Conservation (phyloP, 2,113 vertebrate genomes). For the Pangasianodon gigas region DNA sequence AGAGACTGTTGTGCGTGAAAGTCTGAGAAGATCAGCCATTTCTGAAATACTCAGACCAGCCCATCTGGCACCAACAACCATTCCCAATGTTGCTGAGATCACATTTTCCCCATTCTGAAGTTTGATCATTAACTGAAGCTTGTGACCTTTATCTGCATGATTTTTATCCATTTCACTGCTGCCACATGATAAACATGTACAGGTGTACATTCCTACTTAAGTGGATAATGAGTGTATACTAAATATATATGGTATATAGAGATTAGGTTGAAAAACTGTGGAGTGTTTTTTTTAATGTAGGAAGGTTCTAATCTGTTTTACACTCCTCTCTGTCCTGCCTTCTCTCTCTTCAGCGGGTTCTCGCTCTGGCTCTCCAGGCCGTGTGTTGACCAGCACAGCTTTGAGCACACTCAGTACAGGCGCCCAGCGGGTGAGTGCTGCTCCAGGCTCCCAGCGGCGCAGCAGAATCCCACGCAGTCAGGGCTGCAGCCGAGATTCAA, state of each 20-base stretch:
- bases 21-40: background rate
- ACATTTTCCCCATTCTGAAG: background rate
- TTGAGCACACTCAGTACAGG: conserved; percentile 89
- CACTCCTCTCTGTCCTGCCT: conserved; percentile 15
- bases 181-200: background rate
- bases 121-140: background rate
- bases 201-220: background rate
- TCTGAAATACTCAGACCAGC: background rate
- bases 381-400: conserved; percentile 88
- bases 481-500: conserved; percentile 94
- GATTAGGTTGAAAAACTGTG: background rate
- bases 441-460: conserved; percentile 79
- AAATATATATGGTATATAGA: background rate
- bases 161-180: background rate
- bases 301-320: background rate
- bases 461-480: conserved; percentile 96
- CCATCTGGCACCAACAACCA: background rate
- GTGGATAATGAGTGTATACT: background rate
- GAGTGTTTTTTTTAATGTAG: background rate
- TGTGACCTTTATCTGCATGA: background rate
- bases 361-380: conserved; percentile 93
- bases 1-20: background rate
- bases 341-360: conserved; percentile 83
- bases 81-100: background rate
- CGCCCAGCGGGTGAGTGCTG: conserved; percentile 84